These are phyloP conservation scores for Labeo catla DNA, from an alignment of 2,113 vertebrate species.

Conservation along the genomic window DNA sequence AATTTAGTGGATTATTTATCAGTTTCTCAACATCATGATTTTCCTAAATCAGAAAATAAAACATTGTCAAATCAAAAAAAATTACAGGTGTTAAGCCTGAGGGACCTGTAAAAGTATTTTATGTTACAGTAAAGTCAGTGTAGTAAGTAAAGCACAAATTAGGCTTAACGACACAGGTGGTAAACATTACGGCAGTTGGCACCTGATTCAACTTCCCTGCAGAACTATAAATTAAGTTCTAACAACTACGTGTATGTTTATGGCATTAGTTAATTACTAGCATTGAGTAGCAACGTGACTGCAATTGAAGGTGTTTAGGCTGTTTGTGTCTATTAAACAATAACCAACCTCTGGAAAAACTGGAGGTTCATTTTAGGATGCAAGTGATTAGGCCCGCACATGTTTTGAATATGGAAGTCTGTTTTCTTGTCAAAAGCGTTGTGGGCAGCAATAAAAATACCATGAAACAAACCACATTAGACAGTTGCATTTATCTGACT, in stretches of 20 bases:
- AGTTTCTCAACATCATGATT: too few species aligned
- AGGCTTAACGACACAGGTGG: conserved; percentile 63
- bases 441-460: conserved; percentile 52
- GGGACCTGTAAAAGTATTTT: conserved; percentile 5
- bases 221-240: conserved; percentile 60
- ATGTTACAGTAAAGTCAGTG: neutral
- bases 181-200: conserved; percentile 66
- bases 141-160: conserved; percentile 26
- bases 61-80: neutral
- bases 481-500: conserved; percentile 42
- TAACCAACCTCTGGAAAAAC: conserved; percentile 26
- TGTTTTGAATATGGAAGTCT: conserved; percentile 46
- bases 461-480: conserved; percentile 52
- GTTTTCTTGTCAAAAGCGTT: conserved; percentile 48
- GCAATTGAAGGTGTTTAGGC: conserved; percentile 50
- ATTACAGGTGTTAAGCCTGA: neutral
- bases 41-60: neutral
- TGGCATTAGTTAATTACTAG: conserved; percentile 52
- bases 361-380: conserved; percentile 17
- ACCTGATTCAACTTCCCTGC: conserved; percentile 60
- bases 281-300: conserved; percentile 11
- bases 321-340: conserved; percentile 54
- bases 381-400: conserved; percentile 38
- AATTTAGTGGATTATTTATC: neutral
- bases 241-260: conserved; percentile 56